Conservation (phyloP, 2,797 vertebrate genomes). For the Sebastolobus alascanus region DNA sequence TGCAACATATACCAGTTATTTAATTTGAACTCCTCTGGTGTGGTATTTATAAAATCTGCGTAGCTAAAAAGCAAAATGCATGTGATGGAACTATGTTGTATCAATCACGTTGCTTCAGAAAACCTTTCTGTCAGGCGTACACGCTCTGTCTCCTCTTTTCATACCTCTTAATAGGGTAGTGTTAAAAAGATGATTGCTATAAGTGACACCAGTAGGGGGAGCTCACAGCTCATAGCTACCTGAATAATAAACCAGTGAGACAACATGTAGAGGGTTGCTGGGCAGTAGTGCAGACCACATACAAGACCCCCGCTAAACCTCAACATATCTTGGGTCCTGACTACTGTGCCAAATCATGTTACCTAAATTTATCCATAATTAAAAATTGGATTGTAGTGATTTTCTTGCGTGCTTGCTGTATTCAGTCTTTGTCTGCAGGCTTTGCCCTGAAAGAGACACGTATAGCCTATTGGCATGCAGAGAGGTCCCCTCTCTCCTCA, state of each 20-base stretch:
- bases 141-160: slow-evolving; percentile 4
- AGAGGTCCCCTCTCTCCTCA: slow-evolving; percentile 14
- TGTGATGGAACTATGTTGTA: not conserved
- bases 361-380: slow-evolving; percentile 22
- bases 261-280: slow-evolving; percentile 53
- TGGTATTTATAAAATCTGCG: slow-evolving; percentile 10
- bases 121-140: not conserved
- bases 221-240: slow-evolving; percentile 85
- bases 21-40: not conserved
- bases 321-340: slow-evolving; percentile 38
- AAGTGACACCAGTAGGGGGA: slow-evolving; percentile 90
- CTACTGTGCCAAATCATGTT: slow-evolving; percentile 28
- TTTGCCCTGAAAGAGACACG: not conserved
- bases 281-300: slow-evolving; percentile 55
- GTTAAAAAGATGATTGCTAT: not conserved
- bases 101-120: not conserved
- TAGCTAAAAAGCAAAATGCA: not conserved
- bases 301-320: slow-evolving; percentile 23
- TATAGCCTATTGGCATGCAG: slow-evolving; percentile 17
- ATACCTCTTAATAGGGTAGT: slow-evolving; percentile 5
- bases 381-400: not conserved
- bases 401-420: not conserved
- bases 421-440: slow-evolving; percentile 8
- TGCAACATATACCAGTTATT: not conserved
- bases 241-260: not conserved